Conservation (phyloP, 1,140 invertebrate genomes). For the Olivierus martensii region DNA sequence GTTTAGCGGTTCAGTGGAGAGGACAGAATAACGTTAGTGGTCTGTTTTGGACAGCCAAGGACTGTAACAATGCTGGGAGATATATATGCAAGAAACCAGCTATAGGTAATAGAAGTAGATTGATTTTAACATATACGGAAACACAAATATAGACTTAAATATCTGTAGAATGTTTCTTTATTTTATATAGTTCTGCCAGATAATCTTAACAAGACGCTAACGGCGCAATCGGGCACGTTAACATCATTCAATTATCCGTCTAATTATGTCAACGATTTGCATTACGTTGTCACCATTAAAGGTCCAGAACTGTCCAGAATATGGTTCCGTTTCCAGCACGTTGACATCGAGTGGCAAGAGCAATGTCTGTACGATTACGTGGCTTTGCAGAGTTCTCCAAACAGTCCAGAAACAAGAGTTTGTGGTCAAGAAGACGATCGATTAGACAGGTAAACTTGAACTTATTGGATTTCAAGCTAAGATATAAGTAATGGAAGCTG, state of each 20-base stretch:
- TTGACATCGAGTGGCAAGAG: conserved; percentile 55
- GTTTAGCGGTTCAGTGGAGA: conserved; percentile 20
- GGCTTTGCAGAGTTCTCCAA: conserved; percentile 31
- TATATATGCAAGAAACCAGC: conserved; percentile 43
- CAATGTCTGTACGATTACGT: conserved; percentile 64
- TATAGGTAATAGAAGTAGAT: conserved; percentile 23
- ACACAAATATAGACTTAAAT: too few species aligned
- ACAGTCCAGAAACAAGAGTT: conserved; percentile 17
- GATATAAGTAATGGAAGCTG: too few species aligned
- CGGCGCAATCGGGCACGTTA: conserved; percentile 6
- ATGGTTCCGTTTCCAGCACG: conserved; percentile 44
- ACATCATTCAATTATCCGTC: conserved; percentile 17
- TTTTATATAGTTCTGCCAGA: conserved; percentile 8
- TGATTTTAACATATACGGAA: too few species aligned
- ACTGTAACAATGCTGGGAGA: conserved; percentile 31
- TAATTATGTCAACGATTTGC: conserved; percentile 48
- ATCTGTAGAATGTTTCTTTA: conserved; percentile 2
- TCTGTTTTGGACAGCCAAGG: conserved; percentile 20
- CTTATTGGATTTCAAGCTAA: too few species aligned
- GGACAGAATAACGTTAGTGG: conserved; percentile 6
- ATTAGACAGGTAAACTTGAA: background rate
- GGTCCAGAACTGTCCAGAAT: conserved; percentile 44
- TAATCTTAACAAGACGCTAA: conserved; percentile 10
- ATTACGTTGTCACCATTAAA: conserved; percentile 44
- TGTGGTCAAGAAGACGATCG: conserved; percentile 20